Conservation (phyloP, 2,888 invertebrate genomes). For the Thereva unica region DNA sequence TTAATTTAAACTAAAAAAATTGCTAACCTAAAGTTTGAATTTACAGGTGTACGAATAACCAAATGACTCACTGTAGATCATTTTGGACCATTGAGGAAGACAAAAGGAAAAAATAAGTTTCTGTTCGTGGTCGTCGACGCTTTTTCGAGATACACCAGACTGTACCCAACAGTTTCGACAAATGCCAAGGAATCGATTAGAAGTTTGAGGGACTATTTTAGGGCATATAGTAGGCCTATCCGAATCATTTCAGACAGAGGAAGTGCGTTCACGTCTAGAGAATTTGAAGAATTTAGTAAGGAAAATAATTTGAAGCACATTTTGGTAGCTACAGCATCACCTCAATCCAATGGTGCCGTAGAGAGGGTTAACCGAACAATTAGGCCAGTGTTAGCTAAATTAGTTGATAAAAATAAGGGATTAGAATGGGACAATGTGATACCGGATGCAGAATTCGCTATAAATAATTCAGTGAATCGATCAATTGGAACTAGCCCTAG, state of each 20-base stretch:
- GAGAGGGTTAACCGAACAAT: constrained; percentile 24
- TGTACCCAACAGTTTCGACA: constrained; percentile 48
- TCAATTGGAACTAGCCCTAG: constrained; percentile 45
- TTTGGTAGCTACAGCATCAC: constrained; percentile 28
- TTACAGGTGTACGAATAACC: too few species aligned
- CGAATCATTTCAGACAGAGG: constrained; percentile 53
- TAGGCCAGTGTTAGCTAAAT: constrained; percentile 31
- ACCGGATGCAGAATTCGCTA: constrained; percentile 43
- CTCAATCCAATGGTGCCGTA: constrained; percentile 34
- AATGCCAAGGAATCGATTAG: constrained; percentile 46
- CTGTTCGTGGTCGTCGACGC: constrained; percentile 52
- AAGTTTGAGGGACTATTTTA: constrained; percentile 43
- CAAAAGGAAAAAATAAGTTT: constrained; percentile 47
- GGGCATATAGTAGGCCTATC: constrained; percentile 42
- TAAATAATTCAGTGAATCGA: constrained; percentile 46
- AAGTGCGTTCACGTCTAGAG: constrained; percentile 46
- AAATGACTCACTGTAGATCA: too few species aligned
- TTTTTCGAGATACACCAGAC: constrained; percentile 51
- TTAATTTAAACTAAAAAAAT: too few species aligned
- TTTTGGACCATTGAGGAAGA: constrained; percentile 24
- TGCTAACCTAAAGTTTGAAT: too few species aligned
- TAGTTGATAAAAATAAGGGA: constrained; percentile 12
- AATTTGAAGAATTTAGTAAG: constrained; percentile 1
- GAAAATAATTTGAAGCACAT: constrained; percentile 32
- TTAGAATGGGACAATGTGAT: constrained; percentile 40